Evolutionary conservation across 2,888 invertebrate genomes (phyloP), one percentile per base, ranked within the genome.

Genomic region (Cheilosia grossa): DNA sequence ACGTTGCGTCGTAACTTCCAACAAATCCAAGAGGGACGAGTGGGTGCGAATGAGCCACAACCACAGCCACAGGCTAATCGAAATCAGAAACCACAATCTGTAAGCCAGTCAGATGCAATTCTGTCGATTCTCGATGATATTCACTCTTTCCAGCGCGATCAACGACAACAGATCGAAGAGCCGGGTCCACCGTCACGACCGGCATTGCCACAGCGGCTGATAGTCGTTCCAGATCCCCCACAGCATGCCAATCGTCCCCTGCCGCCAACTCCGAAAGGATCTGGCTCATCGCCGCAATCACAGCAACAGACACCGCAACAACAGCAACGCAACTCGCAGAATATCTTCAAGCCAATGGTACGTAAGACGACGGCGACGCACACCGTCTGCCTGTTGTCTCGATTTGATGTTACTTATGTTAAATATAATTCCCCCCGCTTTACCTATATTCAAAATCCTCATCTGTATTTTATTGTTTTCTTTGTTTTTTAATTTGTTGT

Each of bases 1-100:
- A 99, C 99, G 13, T 93, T 99, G 83, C 95, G 99, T 54, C 95
- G 99, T 81, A 99, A 99, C 93, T 99, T 99, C 94, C 98, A 98
- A 91, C 98, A 98, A 92, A 98, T 99, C 88, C 99, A 99, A 92
- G 98, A 95, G 89, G 95, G 95, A 69, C 93, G 95, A 82, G 94
- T 95, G 72, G 92, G 94, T 74, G 94, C 94, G 81, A 94, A 94
- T 64, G 94, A 94, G 89, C 94, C 93, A 56, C 93, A 94, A 70
- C 91, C 90, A 51, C 93, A 94, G 77, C 94, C 94, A 70, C 94
- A 94, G 88, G 94, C 94, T 56, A 94, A 94, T 91, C 93, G 94
- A 21, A 92, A 92, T 88, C 92, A 92, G 88, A 92, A 92, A 88
- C 91, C 92, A 82, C 91, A 89, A 90, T 89, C 92, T 91, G 90